A percentile compares a stretch with the other conserved stretches of the same genome.
Evolutionary conservation across 2,113 vertebrate species (phyloP).

Genomic region (Tachycineta bicolor): DNA sequence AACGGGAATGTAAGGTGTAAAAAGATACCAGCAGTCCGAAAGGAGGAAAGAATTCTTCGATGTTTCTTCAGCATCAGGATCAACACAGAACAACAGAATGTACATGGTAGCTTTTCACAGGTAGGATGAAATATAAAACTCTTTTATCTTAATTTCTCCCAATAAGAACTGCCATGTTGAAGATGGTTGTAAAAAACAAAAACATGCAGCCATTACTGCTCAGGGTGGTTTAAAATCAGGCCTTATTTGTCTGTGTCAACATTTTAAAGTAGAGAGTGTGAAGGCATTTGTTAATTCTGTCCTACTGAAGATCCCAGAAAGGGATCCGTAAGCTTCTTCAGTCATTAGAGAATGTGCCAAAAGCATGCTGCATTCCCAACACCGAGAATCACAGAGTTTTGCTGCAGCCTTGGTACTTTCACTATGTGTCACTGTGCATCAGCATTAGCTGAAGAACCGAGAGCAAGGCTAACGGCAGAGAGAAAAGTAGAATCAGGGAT

Average conservation of each 20-base stretch:
- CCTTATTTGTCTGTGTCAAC: not conserved
- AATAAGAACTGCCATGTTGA: not conserved
- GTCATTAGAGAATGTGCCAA: not conserved
- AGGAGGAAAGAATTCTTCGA: accelerated
- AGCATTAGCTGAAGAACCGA: constrained; percentile 43
- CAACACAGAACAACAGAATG: not conserved
- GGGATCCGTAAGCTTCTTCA: not conserved
- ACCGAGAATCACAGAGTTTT: not conserved
- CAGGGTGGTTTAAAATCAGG: not conserved
- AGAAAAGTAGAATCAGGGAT: not conserved
- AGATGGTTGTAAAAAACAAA: not conserved
- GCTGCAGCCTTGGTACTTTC: constrained; percentile 40
- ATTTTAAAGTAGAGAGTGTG: not conserved
- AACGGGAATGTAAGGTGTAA: not conserved
- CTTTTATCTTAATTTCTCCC: not conserved
- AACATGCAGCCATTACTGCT: not conserved
- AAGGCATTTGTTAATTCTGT: not conserved
- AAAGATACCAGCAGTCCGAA: not conserved
- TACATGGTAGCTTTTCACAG: not conserved
- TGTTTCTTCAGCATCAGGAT: not conserved
- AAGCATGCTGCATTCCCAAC: not conserved
- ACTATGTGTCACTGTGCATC: constrained; percentile 53
- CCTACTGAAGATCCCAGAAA: constrained; percentile 1
- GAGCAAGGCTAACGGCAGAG: constrained; percentile 50
- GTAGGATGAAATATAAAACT: not conserved